Conservation (phyloP, 2,888 invertebrate species). For the Melinaea marsaeus region DNA sequence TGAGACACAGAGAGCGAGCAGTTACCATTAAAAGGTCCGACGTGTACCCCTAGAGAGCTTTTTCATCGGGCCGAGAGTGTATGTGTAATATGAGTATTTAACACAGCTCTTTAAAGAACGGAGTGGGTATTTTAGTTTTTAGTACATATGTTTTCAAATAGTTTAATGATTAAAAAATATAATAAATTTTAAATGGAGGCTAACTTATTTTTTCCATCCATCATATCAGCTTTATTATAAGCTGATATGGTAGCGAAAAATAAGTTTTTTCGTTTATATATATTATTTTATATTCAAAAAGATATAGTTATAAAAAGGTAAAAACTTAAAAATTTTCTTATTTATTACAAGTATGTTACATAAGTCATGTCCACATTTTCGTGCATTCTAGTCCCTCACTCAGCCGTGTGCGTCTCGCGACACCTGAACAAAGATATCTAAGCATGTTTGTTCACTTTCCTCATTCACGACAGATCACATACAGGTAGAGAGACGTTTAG, state of each 20-base stretch:
- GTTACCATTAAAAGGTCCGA: slow-evolving; percentile 65
- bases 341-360: background rate
- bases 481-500: slow-evolving; percentile 47
- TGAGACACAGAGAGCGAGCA: slow-evolving; percentile 52
- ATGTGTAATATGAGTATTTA: slow-evolving; percentile 39
- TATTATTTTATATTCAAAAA: too few species aligned
- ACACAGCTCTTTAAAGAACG: slow-evolving; percentile 19
- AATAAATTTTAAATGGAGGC: too few species aligned
- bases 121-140: slow-evolving; percentile 9
- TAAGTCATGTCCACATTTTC: slow-evolving; percentile 24
- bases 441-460: slow-evolving; percentile 49
- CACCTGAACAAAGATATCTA: slow-evolving; percentile 56
- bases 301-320: too few species aligned
- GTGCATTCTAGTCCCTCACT: too few species aligned
- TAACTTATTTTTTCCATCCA: too few species aligned
- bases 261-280: too few species aligned
- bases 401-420: slow-evolving; percentile 42
- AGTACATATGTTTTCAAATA: background rate
- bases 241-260: too few species aligned
- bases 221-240: too few species aligned
- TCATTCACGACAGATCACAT: slow-evolving; percentile 61
- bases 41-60: slow-evolving; percentile 62
- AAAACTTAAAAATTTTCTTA: too few species aligned
- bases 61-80: slow-evolving; percentile 52
- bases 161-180: background rate